These are phyloP conservation scores for Matsumurasca onukii DNA, from an alignment of 1,140 invertebrate genomes.

Conservation along the genomic window DNA sequence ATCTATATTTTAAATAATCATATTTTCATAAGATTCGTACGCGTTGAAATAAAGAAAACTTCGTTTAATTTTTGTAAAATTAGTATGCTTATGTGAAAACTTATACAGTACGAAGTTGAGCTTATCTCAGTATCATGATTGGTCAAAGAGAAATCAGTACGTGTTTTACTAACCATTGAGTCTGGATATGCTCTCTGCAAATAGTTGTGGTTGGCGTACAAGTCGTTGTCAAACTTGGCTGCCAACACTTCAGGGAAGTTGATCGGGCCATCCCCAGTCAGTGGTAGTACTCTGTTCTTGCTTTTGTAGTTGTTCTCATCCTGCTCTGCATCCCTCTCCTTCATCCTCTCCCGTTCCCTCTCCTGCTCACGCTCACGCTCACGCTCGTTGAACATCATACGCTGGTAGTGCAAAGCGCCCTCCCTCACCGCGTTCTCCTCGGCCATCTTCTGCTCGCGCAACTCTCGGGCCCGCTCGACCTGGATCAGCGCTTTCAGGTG, in stretches of 20 bases:
- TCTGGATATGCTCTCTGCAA: constrained; percentile 29
- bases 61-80: no score
- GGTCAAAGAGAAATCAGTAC: no score
- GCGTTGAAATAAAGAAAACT: no score
- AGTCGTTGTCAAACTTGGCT: constrained; percentile 33
- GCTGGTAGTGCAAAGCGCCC: constrained; percentile 56
- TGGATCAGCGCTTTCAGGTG: constrained; percentile 55
- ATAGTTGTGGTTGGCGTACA: constrained; percentile 21
- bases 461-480: constrained; percentile 64
- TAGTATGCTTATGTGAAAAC: no score
- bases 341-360: constrained; percentile 4
- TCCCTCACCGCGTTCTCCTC: constrained; percentile 61
- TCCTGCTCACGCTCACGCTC: constrained; percentile 7
- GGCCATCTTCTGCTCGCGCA: constrained; percentile 59
- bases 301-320: background rate
- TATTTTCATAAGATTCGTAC: no score
- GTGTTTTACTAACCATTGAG: constrained; percentile 7
- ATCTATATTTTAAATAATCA: no score
- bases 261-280: constrained; percentile 17
- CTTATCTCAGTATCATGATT: no score
- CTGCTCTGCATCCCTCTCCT: no score
- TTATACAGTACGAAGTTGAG: no score
- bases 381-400: constrained; percentile 18
- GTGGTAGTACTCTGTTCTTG: background rate
- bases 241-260: constrained; percentile 32